Base-by-base conservation (phyloP, 2,113 vertebrate genomes). In the Gallinago paraguaiae region DNA sequence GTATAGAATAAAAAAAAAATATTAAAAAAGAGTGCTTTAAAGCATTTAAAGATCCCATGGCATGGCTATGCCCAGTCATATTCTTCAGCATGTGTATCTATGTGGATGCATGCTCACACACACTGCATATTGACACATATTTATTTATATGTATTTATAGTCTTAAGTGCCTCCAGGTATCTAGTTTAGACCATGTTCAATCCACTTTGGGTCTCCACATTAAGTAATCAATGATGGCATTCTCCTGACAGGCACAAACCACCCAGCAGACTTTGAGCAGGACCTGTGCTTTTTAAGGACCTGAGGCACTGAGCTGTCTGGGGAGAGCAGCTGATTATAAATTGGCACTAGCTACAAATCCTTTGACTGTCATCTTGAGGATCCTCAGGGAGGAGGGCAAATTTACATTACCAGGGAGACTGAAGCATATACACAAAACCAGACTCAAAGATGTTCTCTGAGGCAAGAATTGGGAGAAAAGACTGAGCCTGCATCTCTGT, bases 141-240 rank as follows among this genome's bases (percentile, higher is more conserved):
- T 3, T n/a, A 27, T 46, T 57, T 63, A 27, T 8, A 24, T 33
- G 3, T n/a, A 27, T 46, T 57, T 63, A 27, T 8, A 61, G 57
- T 13, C 28, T 68, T 64, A 39, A 72, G 45, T 68, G 50, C 27
- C 16, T 60, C 41, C 7, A 16, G 17, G 5, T 39, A 35, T 24
- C 17, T 43, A 51, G 19, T 63, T 63, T 84, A 41, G 48, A 46
- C 23, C 8, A 41, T 10, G 17, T 64, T 59, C 48, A 23, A 6
- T 53, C 46, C 17, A 23, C 53, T 54, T 45, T 24, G 13, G 6
- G 25, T 31, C 31, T 88, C 18, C 39, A 77, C 51, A 30, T 72
- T 51, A 70, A 18, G 6, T 16, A 33, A 69, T 56, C 25, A 45
- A 0, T 16, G 14, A 23, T 6, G 19, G 2, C 5, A 0, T 17